Evolutionary conservation across 2,888 invertebrate species (phyloP), one percentile per base, ranked within the genome.

Genomic region (Caenorhabditis sp.): DNA sequence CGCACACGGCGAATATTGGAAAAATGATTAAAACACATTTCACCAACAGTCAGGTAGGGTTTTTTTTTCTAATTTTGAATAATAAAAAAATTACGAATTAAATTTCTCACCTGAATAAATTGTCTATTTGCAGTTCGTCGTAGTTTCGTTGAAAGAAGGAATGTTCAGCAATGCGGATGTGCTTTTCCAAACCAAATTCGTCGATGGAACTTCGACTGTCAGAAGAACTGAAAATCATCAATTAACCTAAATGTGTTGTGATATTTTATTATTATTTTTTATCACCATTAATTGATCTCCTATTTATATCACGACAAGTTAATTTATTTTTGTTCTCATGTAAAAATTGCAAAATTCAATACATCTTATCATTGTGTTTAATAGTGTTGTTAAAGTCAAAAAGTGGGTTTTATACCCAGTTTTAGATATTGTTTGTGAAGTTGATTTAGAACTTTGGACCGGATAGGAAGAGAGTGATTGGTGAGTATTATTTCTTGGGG

Each of bases 121-220:
- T 8, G 5, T 14, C 23, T 14, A 20, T 43, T 67, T 70, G 21
- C 70, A 97, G 93, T 99, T 99, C 89, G 93, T 99, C 83, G 93
- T 99, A 76, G 99, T 99, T 0, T 97, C 97, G 0, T 91, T 99
- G 57, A 99, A 99, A 88, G 97, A 99, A 89, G 97, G 97, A 31
- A 97, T 99, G 95, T 99, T 97, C 90, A 95, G 94, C 90, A 97
- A 99, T 90, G 97, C 99, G 0, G 97, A 99, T 89, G 96, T 97
- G 26, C 89, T 99, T 65, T 99, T 94, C 90, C 93, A 93, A 65
- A 97, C 97, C 0, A 92, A 92, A 84, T 97, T 99, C 89, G 92
- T 94, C 31, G 96, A 97, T 90, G 97, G 97, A 62, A 93, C 95
- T 90, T 97, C 97, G 0, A 91, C 93, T 4, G 93, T 99, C 10